These are phyloP conservation scores for Python bivittatus DNA, from an alignment of 2,113 vertebrate genomes.

Conservation along the genomic window DNA sequence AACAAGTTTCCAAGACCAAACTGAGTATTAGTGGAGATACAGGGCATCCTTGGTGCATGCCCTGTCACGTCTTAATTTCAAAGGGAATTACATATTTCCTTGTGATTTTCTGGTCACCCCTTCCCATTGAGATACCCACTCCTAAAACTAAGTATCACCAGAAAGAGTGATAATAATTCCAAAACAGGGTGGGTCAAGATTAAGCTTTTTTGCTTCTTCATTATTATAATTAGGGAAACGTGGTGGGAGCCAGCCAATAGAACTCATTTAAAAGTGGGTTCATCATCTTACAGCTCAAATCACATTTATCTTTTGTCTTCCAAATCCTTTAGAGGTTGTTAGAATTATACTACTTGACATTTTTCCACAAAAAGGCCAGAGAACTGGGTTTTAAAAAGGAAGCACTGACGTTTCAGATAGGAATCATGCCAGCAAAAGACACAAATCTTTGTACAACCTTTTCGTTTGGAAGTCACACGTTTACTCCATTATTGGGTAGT, in stretches of 20 bases:
- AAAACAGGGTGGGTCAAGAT: neutral
- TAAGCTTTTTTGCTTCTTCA: neutral
- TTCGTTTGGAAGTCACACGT: too few species aligned
- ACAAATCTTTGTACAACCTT: neutral
- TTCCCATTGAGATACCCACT: too few species aligned
- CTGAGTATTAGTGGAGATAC: too few species aligned
- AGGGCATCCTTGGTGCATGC: too few species aligned
- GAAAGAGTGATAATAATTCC: neutral
- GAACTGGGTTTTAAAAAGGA: neutral
- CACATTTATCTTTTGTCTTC: neutral
- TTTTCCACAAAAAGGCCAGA: neutral
- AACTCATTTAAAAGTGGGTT: neutral
- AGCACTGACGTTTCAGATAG: neutral
- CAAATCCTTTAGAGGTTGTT: neutral
- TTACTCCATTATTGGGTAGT: too few species aligned
- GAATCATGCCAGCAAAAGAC: neutral
- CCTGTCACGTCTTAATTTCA: too few species aligned
- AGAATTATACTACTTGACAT: neutral
- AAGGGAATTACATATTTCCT: too few species aligned
- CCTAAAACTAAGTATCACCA: neutral
- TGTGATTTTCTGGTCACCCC: too few species aligned
- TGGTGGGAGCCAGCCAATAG: neutral
- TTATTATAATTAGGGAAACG: neutral
- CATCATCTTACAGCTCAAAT: neutral
- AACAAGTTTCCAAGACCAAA: too few species aligned